These are phyloP conservation scores for Agrotis puta DNA, from an alignment of 2,888 invertebrate species.

Conservation along the genomic window DNA sequence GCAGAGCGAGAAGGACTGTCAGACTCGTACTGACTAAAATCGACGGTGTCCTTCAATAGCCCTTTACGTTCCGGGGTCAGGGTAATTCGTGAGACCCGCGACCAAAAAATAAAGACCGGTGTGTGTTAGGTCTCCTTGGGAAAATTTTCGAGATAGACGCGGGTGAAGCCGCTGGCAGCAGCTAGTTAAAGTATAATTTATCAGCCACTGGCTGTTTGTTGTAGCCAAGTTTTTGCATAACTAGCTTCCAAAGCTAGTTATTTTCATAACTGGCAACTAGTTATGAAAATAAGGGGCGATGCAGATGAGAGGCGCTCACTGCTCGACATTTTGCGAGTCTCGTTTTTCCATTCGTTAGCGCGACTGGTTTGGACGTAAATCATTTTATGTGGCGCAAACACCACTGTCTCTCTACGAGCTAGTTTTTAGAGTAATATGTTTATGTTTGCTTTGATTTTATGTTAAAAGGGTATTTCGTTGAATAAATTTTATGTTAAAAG, in stretches of 20 bases:
- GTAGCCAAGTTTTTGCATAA: neutral
- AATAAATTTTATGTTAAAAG: neutral
- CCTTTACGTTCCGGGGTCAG: too few relatives aligned
- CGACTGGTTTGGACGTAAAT: conserved; percentile 50
- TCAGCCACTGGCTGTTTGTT: neutral
- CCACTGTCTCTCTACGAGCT: neutral
- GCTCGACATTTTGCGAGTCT: conserved; percentile 13
- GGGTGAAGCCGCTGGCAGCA: too few relatives aligned
- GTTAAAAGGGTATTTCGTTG: too few relatives aligned
- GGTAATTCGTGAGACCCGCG: too few relatives aligned
- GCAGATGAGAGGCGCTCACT: conserved; percentile 5
- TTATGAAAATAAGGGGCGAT: conserved; percentile 21
- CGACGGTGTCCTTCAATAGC: too few relatives aligned
- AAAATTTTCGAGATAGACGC: too few relatives aligned
- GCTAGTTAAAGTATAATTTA: conserved; percentile 11
- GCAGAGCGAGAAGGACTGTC: too few relatives aligned
- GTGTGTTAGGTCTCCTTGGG: too few relatives aligned
- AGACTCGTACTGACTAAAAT: too few relatives aligned
- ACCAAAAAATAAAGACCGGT: too few relatives aligned
- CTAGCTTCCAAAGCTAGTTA: neutral
- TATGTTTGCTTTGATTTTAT: conserved; percentile 8
- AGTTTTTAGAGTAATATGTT: conserved; percentile 15
- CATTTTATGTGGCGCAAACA: conserved; percentile 27
- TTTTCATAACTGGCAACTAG: conserved; percentile 15
- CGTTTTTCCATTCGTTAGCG: conserved; percentile 48